Evolutionary conservation across 30 jellyfish, hydroid and myxozoan species (phyloP).

Genomic region (Hydra vulgaris): DNA sequence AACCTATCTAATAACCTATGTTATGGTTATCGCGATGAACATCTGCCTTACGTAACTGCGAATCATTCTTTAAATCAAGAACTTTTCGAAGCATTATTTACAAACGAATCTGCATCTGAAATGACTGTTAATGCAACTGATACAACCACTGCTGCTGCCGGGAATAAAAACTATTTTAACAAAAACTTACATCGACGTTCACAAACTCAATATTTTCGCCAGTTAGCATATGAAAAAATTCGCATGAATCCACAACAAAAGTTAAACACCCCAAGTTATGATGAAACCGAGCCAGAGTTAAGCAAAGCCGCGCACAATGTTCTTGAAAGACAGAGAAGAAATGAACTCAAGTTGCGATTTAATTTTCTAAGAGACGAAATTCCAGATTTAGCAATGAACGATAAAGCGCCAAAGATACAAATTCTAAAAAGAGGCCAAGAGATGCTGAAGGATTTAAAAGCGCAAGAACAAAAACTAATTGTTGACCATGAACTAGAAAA

Average conservation of each 20-base stretch:
- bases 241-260: conserved; percentile 10
- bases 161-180: background rate
- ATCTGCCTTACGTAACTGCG: background rate
- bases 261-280: background rate
- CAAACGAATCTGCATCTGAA: background rate
- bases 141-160: no score
- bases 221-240: conserved; percentile 22
- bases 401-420: conserved; percentile 82
- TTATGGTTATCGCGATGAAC: background rate
- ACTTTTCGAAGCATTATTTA: background rate
- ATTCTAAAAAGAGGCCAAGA: conserved; percentile 72
- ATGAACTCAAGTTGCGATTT: conserved; percentile 77
- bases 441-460: conserved; percentile 42
- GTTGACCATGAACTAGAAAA: conserved; percentile 84
- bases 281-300: conserved; percentile 9
- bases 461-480: conserved; percentile 75
- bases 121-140: no score
- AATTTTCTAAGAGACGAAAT: conserved; percentile 62
- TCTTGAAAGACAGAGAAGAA: conserved; percentile 86
- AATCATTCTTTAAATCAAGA: background rate
- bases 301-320: conserved; percentile 90
- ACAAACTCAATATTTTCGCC: conserved; percentile 9
- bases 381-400: conserved; percentile 62
- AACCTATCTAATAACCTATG: background rate
- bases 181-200: background rate